These are phyloP conservation scores for Acronicta alni DNA, from an alignment of 2,888 invertebrate species.

Conservation along the genomic window DNA sequence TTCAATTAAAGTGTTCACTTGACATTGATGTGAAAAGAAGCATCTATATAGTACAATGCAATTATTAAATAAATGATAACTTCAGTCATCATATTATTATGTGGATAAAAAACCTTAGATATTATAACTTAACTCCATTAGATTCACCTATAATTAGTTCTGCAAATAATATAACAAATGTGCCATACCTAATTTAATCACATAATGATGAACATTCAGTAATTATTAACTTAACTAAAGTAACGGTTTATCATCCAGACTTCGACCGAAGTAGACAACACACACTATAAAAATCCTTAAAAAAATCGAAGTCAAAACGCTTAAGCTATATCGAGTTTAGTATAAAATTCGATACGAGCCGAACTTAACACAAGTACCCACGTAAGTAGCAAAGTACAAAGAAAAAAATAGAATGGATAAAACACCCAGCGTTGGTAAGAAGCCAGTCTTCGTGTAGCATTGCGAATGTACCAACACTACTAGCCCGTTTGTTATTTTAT, in stretches of 20 bases:
- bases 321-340: constrained; percentile 46
- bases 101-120: too few species aligned
- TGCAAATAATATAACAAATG: too few species aligned
- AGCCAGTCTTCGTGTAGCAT: constrained; percentile 63
- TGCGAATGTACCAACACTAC: constrained; percentile 72
- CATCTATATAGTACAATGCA: too few species aligned
- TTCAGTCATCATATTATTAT: too few species aligned
- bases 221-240: too few species aligned
- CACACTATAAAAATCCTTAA: constrained; percentile 26
- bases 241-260: constrained; percentile 48
- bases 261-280: constrained; percentile 32
- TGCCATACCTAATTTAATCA: too few species aligned
- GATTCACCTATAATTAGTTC: too few species aligned
- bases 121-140: too few species aligned
- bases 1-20: too few species aligned
- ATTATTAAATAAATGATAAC: too few species aligned
- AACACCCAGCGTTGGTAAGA: constrained; percentile 72
- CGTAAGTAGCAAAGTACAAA: constrained; percentile 74
- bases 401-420: constrained; percentile 74
- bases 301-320: constrained; percentile 37
- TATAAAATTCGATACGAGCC: constrained; percentile 67
- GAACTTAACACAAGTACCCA: constrained; percentile 68
- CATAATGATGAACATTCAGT: too few species aligned
- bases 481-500: constrained; percentile 83
- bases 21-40: too few species aligned